Conservation (phyloP, 2,797 vertebrate species). For the Hylomyscus alleni region DNA sequence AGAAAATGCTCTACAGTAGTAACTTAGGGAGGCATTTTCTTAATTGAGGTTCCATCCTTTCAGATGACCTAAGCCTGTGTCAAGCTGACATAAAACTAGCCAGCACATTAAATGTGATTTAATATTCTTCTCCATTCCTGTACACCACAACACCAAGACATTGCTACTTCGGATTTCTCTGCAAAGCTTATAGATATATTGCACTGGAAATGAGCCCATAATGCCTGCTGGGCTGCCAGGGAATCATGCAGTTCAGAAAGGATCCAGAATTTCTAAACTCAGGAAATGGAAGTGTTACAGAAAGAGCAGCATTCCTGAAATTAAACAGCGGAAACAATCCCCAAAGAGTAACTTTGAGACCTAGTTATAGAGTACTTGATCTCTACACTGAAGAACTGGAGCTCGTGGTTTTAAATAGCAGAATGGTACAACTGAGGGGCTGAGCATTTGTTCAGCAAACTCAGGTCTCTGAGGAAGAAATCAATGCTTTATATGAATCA, state of each 20-base stretch:
- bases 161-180: neutral
- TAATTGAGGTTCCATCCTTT: too few relatives aligned
- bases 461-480: neutral
- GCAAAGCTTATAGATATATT: neutral
- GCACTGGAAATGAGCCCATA: neutral
- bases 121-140: neutral
- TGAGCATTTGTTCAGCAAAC: neutral
- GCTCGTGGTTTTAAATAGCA: constrained; percentile 20
- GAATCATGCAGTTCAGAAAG: neutral
- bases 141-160: neutral
- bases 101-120: neutral
- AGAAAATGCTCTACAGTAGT: neutral
- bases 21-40: neutral
- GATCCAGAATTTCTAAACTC: neutral
- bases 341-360: neutral
- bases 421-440: neutral
- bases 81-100: neutral
- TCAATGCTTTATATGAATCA: neutral
- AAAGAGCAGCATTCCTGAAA: neutral
- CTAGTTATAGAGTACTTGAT: neutral
- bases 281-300: neutral
- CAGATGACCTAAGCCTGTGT: neutral
- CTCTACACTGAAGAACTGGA: neutral
- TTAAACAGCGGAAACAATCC: neutral
- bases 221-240: neutral